Evolutionary conservation across 2,888 invertebrate species (phyloP).

Genomic region (Coenonympha arcania): DNA sequence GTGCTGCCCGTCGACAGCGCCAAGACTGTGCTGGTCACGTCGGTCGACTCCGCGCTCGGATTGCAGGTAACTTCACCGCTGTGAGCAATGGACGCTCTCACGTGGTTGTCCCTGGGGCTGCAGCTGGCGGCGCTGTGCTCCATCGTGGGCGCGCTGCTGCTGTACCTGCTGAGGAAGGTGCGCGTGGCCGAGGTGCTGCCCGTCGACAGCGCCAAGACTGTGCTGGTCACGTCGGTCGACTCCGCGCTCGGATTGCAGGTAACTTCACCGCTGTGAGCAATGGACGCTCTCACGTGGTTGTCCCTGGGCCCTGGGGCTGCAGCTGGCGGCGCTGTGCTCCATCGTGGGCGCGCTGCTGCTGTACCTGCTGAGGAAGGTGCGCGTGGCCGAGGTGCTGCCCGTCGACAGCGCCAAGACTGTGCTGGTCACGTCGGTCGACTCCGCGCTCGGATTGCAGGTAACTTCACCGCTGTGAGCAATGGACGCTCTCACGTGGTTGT

Average conservation of each 20-base stretch:
- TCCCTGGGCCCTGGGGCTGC: too few relatives aligned
- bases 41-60: conserved; percentile 85
- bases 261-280: too few relatives aligned
- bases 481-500: too few relatives aligned
- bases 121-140: conserved; percentile 87
- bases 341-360: conserved; percentile 87
- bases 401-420: conserved; percentile 81
- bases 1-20: conserved; percentile 77
- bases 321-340: conserved; percentile 85
- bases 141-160: conserved; percentile 85
- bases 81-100: too few relatives aligned
- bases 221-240: conserved; percentile 85
- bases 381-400: conserved; percentile 71
- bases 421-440: conserved; percentile 85
- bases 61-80: conserved; percentile 77
- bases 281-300: too few relatives aligned
- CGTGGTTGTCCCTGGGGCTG: too few relatives aligned
- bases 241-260: conserved; percentile 86
- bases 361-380: conserved; percentile 84
- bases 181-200: conserved; percentile 73
- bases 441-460: conserved; percentile 85
- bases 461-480: too few relatives aligned
- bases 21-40: conserved; percentile 83
- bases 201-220: conserved; percentile 79
- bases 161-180: conserved; percentile 85